These are phyloP conservation scores for Thecophora atra DNA, from an alignment of 2,888 invertebrate genomes.

Conservation along the genomic window DNA sequence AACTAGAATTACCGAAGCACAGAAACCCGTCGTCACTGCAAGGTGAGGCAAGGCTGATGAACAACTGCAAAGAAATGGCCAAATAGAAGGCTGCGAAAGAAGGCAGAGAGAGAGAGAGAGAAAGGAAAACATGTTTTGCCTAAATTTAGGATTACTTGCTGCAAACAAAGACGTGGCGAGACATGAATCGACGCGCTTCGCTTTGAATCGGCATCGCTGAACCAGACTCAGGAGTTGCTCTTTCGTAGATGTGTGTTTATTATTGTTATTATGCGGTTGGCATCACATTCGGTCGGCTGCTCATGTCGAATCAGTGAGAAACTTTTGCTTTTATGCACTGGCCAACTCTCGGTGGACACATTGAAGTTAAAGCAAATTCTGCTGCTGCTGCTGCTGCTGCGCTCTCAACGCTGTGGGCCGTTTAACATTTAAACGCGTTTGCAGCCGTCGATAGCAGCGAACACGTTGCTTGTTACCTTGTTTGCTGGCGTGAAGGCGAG, in stretches of 20 bases:
- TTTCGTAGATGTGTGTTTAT: background rate
- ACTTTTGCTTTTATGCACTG: background rate
- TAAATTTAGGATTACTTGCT: constrained; percentile 10
- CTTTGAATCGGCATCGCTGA: too few relatives aligned
- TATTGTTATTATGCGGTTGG: background rate
- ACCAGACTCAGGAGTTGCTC: too few relatives aligned
- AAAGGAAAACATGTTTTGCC: background rate
- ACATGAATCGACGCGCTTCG: too few relatives aligned
- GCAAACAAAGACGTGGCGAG: background rate
- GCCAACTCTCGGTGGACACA: background rate
- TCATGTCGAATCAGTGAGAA: constrained; percentile 1
- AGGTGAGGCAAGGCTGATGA: constrained; percentile 30
- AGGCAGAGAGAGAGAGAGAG: background rate
- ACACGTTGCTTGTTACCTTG: constrained; percentile 11
- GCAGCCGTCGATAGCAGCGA: background rate
- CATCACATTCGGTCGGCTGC: background rate
- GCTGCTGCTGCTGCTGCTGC: background rate
- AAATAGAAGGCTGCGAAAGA: background rate
- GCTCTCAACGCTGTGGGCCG: too few relatives aligned
- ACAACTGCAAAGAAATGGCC: background rate
- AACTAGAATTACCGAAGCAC: constrained; percentile 1
- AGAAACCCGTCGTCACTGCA: background rate
- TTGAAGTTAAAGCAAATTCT: background rate
- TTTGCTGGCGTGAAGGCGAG: background rate
- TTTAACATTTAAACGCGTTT: constrained; percentile 20